Conservation (phyloP, 2,797 vertebrate genomes). For the Lacerta viridis region DNA sequence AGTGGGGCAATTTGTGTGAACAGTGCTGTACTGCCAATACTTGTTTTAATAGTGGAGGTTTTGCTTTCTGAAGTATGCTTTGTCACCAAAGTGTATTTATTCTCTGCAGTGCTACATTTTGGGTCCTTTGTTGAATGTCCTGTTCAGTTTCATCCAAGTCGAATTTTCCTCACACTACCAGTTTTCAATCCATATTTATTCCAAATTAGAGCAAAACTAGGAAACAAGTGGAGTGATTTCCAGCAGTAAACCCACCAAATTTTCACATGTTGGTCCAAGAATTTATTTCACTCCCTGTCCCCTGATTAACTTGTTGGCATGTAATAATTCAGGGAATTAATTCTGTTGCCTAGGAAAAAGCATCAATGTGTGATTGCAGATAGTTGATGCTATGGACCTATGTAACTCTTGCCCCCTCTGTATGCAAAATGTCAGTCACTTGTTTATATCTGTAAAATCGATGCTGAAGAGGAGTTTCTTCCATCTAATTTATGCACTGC, state of each 20-base stretch:
- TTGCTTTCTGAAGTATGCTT: not conserved
- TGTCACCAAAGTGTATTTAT: not conserved
- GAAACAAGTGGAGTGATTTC: not conserved
- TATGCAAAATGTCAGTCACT: constrained; percentile 64
- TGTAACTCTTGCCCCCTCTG: constrained; percentile 46
- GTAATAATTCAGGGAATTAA: constrained; percentile 4
- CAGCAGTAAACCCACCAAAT: not conserved
- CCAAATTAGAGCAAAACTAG: not conserved
- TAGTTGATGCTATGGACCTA: not conserved
- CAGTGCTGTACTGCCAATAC: not conserved
- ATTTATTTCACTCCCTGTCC: not conserved
- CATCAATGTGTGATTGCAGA: not conserved
- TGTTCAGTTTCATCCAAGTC: not conserved
- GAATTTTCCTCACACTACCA: not conserved
- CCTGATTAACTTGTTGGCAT: constrained; percentile 2
- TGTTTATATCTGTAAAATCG: constrained; percentile 70
- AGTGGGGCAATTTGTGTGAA: not conserved
- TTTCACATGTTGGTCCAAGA: not conserved
- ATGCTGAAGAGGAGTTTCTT: constrained; percentile 64
- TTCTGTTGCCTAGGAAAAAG: not conserved
- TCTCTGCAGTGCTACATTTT: not conserved
- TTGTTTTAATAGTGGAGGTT: not conserved
- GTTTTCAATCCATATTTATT: not conserved
- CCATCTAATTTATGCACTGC: constrained; percentile 75
- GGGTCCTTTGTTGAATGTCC: not conserved